phyloP scores from a whole-genome alignment of 2,888 invertebrate genomes.

The Tipula confusa region DNA sequence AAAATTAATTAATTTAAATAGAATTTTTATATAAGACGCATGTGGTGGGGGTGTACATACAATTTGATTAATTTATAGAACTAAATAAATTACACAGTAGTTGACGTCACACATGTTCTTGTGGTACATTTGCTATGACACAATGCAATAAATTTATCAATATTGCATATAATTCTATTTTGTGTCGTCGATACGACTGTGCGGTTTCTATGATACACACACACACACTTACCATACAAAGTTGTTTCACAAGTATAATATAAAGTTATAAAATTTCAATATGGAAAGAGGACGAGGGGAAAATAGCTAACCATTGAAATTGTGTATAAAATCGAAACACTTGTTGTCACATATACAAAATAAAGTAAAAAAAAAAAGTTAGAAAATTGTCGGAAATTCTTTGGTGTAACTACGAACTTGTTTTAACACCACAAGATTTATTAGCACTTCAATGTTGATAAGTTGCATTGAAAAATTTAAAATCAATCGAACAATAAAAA shows the following conservation, averaged over 20 bases:
- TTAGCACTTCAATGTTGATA: neutral
- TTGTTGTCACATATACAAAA: neutral
- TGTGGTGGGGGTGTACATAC: neutral
- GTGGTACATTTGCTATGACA: neutral
- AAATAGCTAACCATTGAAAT: neutral
- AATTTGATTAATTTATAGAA: neutral
- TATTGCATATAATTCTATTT: neutral
- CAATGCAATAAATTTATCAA: neutral
- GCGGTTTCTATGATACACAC: neutral
- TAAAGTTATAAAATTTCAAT: neutral
- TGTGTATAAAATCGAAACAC: neutral
- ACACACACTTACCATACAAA: neutral
- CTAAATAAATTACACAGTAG: neutral
- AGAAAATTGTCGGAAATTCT: neutral
- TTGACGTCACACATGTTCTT: neutral
- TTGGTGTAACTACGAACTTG: neutral
- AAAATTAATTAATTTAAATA: neutral
- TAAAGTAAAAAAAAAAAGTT: neutral
- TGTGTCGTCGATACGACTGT: neutral
- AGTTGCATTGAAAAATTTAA: neutral
- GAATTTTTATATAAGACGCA: neutral
- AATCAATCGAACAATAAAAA: neutral
- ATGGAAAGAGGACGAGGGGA: neutral
- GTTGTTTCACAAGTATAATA: neutral
- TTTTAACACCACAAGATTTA: neutral